phyloP scores from a whole-genome alignment of 2,113 vertebrate species.

The Noctilio leporinus region DNA sequence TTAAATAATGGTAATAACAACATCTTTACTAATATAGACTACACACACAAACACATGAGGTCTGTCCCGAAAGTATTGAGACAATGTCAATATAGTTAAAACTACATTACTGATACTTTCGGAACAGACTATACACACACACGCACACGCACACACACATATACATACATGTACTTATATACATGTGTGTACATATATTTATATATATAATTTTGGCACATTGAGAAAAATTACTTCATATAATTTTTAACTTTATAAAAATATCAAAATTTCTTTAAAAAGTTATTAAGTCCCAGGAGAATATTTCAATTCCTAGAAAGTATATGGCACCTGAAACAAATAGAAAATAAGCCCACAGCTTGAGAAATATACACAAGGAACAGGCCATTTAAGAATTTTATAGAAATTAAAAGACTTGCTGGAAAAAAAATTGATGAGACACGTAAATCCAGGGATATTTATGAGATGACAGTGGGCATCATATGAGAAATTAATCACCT shows the following conservation, averaged over 20 bases:
- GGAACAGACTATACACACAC: no score
- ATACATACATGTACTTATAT: no score
- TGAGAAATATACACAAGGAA: neutral
- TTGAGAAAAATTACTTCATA: neutral
- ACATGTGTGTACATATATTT: no score
- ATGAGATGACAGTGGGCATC: conserved; percentile 7
- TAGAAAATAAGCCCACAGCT: neutral
- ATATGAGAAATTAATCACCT: conserved; percentile 24
- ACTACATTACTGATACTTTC: no score
- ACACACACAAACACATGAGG: no score
- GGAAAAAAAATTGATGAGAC: neutral
- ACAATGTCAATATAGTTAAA: no score
- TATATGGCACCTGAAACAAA: neutral
- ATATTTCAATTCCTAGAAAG: neutral
- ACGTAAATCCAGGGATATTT: neutral
- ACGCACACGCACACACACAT: no score
- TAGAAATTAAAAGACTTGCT: neutral
- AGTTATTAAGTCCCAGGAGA: neutral
- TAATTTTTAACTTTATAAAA: neutral
- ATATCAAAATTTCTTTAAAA: neutral
- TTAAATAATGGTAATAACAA: neutral
- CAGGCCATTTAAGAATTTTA: neutral
- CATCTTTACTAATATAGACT: neutral
- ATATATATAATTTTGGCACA: no score
- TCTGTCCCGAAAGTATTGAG: no score